Evolutionary conservation across 2,797 vertebrate species (phyloP).

Genomic region (Telmatherina bonti): DNA sequence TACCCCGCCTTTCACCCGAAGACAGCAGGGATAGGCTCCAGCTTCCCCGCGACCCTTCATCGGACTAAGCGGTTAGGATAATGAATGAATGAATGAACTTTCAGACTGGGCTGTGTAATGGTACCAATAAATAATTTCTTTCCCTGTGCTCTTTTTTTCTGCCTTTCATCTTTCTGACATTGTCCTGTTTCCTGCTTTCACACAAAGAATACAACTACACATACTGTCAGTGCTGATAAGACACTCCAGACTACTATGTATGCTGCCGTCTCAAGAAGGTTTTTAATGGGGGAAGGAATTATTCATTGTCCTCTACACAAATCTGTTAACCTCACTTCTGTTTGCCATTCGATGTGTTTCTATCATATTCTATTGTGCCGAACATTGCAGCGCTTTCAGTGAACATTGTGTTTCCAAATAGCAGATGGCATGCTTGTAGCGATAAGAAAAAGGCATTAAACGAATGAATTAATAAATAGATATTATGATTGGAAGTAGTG

Average conservation of each 20-base stretch:
- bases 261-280: constrained; percentile 41
- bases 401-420: constrained; percentile 52
- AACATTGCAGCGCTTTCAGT: constrained; percentile 35
- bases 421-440: constrained; percentile 62
- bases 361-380: constrained; percentile 65
- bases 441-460: constrained; percentile 70
- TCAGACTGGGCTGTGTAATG: background rate
- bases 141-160: no score
- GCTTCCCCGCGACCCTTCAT: no score
- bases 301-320: constrained; percentile 57
- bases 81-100: no score
- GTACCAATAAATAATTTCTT: background rate
- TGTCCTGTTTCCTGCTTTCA: constrained; percentile 19
- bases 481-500: constrained; percentile 53
- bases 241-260: constrained; percentile 39
- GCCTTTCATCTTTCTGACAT: background rate
- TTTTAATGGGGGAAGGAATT: constrained; percentile 62
- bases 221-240: constrained; percentile 70
- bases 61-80: no score
- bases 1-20: no score
- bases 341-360: constrained; percentile 58
- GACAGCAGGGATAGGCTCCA: no score
- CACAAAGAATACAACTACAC: constrained; percentile 59
- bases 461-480: constrained; percentile 65
- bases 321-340: constrained; percentile 58